A percentile compares a stretch with the other conserved stretches of the same genome.
Conservation (phyloP, 1,140 invertebrate genomes). For the Dreissena rostriformis region DNA sequence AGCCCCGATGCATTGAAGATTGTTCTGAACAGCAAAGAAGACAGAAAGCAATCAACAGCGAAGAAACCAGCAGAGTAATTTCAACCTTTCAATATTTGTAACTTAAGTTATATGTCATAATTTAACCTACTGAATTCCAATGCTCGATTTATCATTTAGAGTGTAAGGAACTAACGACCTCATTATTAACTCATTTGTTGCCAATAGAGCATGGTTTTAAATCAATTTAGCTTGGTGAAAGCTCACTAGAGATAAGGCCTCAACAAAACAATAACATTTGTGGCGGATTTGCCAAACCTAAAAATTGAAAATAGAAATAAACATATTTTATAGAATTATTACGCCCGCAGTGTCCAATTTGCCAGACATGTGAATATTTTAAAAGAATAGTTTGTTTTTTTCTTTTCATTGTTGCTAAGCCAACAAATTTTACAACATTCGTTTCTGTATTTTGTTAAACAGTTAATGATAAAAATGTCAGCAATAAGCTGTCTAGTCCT, state of each 20-base stretch:
- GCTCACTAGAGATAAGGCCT: neutral
- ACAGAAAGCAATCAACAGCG: slow-evolving; percentile 48
- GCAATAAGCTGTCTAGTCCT: no score
- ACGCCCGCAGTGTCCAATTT: no score
- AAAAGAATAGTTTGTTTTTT: no score
- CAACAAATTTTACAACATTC: no score
- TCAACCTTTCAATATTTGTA: neutral
- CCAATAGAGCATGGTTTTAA: neutral
- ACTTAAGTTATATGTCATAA: neutral
- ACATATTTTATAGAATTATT: no score
- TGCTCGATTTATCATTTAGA: neutral
- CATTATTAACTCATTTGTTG: neutral
- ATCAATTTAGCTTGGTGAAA: neutral
- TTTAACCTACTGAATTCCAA: neutral
- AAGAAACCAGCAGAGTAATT: slow-evolving; percentile 29
- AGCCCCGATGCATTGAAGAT: slow-evolving; percentile 71
- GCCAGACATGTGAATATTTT: no score
- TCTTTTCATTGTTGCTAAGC: no score
- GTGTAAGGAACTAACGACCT: neutral
- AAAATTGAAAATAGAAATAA: no score
- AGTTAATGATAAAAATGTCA: no score
- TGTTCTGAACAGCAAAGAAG: slow-evolving; percentile 67
- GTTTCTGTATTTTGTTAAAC: no score
- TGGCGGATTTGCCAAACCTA: no score
- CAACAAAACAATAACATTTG: no score